phyloP scores from a whole-genome alignment of 2,113 vertebrate genomes.

The Odocoileus hemionus region DNA sequence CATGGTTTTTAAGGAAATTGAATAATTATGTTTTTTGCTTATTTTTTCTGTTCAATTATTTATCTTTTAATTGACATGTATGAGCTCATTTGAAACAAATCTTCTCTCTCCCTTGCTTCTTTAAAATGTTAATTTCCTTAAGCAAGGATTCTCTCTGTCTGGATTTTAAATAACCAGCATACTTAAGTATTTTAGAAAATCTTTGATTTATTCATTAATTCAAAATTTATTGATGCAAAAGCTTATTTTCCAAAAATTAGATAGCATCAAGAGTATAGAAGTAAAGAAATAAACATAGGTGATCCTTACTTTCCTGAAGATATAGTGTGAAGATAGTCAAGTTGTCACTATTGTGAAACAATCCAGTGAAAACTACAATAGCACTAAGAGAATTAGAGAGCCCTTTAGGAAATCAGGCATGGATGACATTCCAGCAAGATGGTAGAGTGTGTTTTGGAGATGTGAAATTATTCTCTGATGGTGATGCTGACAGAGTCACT shows the following conservation, averaged over 20 bases:
- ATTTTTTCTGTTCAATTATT: not conserved
- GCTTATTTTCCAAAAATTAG: not conserved
- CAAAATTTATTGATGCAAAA: not conserved
- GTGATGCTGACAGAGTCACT: not conserved
- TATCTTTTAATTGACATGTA: not conserved
- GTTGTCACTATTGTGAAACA: not conserved
- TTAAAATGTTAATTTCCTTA: not conserved
- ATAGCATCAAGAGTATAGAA: not conserved
- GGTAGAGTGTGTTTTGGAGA: not conserved
- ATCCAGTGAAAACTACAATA: not conserved
- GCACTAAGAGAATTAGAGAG: not conserved
- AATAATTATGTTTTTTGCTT: not conserved
- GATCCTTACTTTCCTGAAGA: not conserved
- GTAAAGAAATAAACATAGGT: not conserved
- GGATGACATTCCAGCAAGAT: not conserved
- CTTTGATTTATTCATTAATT: not conserved
- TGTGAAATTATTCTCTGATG: not conserved
- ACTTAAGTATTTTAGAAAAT: not conserved
- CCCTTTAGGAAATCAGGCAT: not conserved
- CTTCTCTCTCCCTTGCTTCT: not conserved
- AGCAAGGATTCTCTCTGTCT: not conserved
- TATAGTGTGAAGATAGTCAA: not conserved
- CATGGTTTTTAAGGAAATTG: not conserved
- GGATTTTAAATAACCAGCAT: not conserved
- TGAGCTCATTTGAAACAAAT: not conserved